Evolutionary conservation across 2,888 invertebrate species (phyloP), one percentile per base, ranked within the genome.

Genomic region (Eudasyphora cyanicolor): DNA sequence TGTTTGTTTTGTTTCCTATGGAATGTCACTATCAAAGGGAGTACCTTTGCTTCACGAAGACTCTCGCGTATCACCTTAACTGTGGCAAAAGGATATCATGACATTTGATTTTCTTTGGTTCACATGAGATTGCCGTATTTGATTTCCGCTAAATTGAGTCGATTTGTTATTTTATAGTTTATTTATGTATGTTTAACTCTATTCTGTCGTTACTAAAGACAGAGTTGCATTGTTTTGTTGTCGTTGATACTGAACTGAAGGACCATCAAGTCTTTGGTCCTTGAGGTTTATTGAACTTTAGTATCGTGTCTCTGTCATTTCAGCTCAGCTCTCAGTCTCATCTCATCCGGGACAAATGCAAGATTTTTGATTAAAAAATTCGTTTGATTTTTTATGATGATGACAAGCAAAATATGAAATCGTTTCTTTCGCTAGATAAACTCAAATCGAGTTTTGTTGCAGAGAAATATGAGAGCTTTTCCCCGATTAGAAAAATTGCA

Each of bases 121-220:
- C 76, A 84, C 71, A 73, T 76, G 70, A 76, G 76, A 42, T 84
- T 51, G 42, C 76, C 71, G 80, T 79, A 84, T 86, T 85, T 86
- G 87, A 87, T 87, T 87, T 87, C 87, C 87, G 86, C 87, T 87
- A 87, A 87, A 87, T 87, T 87, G 86, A 86, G 85, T 87, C 86
- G 87, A 87, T 86, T 86, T 87, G 86, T 86, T 87, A 87, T 87
- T 86, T 86, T 86, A 87, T 87, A 86, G 86, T 87, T 86, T 86
- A 85, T 85, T 85, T 85, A 79, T 86, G 85, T 81, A 73, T 71
- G 64, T 19, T 57, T 51, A 62, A 78, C 29, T 19, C 74, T 74
- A 57, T 14, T 24, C 24, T 24, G 27, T 24, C n/a, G 27, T 12
- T 5, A n/a, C 21, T n/a, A 73, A 35, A n/a, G n/a, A 4, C 24